Conservation (phyloP, 2,888 invertebrate species). For the Euplagia quadripunctaria region DNA sequence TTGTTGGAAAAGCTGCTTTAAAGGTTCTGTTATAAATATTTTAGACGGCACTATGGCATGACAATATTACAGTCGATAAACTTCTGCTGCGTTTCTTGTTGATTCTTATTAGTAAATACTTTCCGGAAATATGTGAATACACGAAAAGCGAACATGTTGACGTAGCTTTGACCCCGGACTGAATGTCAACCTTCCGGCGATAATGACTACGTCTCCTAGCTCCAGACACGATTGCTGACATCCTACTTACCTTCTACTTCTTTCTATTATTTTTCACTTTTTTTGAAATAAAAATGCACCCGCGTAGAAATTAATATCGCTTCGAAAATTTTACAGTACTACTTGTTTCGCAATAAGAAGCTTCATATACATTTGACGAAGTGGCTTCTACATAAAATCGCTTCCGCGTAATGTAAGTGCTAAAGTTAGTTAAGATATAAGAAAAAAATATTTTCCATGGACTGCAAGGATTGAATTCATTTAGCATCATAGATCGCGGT, state of each 20-base stretch:
- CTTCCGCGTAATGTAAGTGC: slow-evolving; percentile 82
- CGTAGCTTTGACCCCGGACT: slow-evolving; percentile 79
- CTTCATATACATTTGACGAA: slow-evolving; percentile 77
- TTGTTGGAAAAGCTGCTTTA: slow-evolving; percentile 88
- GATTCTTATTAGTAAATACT: slow-evolving; percentile 83
- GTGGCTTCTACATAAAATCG: slow-evolving; percentile 80
- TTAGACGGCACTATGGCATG: slow-evolving; percentile 88
- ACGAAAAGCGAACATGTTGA: slow-evolving; percentile 77
- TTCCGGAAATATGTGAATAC: slow-evolving; percentile 85
- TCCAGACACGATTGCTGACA: slow-evolving; percentile 84
- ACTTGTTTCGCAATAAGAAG: slow-evolving; percentile 78
- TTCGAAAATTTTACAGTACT: slow-evolving; percentile 76
- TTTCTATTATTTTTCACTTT: slow-evolving; percentile 82
- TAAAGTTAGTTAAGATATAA: slow-evolving; percentile 67
- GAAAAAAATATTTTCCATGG: slow-evolving; percentile 62
- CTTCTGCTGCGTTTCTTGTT: slow-evolving; percentile 86
- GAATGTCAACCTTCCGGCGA: slow-evolving; percentile 74
- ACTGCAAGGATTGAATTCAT: slow-evolving; percentile 75
- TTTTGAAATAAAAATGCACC: slow-evolving; percentile 84
- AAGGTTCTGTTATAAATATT: slow-evolving; percentile 86
- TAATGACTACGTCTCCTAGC: slow-evolving; percentile 80
- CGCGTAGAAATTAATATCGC: slow-evolving; percentile 83
- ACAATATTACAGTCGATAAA: slow-evolving; percentile 86
- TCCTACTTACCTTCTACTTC: slow-evolving; percentile 82
- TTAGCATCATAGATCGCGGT: slow-evolving; percentile 79